Evolutionary conservation across 2,888 invertebrate species (phyloP), one percentile per base, ranked within the genome.

Genomic region (Heliconius erato): DNA sequence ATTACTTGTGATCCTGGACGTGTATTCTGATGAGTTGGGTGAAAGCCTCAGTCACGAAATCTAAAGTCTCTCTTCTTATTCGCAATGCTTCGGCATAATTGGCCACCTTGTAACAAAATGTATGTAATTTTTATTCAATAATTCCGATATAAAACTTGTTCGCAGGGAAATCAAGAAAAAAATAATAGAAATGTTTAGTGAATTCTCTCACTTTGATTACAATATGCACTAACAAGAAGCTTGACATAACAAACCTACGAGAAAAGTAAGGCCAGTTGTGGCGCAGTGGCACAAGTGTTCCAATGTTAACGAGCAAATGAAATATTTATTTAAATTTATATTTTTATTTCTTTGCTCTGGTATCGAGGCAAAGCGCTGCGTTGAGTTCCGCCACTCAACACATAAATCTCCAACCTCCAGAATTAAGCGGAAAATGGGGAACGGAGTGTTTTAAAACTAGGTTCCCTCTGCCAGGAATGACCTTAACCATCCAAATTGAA

Each of bases 31-130:
- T 98, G 63, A 99, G 97, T 89, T 98, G 97, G 83, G 98, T 98
- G 89, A 99, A 98, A 0, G 98, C 98, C 91, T 99, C 99, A 1
- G 98, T 98, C 5, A 99, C 98, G 71, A 98, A 97, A 90, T 99
- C 99, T 89, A 99, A 94, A 32, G 98, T 96, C 93, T 99, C 99
- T 90, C 98, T 98, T 86, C 98, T 97, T 86, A 98, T 97, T 86
- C 98, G 97, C 72, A 98, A 97, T 9, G 99, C 99, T 91, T 99
- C 99, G 14, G 97, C 96, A 90, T 96, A 96, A 85, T 95, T 94
- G 84, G 96, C 95, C 44, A 96, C 94, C 96, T 95, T 82, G 3
- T 69, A 59, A 80, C 71, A 72, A 68, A 78, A 71, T n/a, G 16
- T n/a, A 44, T 28, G 23, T 69, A 26, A 54, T n/a, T 19, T 3